A percentile compares a stretch with the other conserved stretches of the same genome.
Conservation (phyloP, 1,140 invertebrate species). For the Drosophila navojoa region DNA sequence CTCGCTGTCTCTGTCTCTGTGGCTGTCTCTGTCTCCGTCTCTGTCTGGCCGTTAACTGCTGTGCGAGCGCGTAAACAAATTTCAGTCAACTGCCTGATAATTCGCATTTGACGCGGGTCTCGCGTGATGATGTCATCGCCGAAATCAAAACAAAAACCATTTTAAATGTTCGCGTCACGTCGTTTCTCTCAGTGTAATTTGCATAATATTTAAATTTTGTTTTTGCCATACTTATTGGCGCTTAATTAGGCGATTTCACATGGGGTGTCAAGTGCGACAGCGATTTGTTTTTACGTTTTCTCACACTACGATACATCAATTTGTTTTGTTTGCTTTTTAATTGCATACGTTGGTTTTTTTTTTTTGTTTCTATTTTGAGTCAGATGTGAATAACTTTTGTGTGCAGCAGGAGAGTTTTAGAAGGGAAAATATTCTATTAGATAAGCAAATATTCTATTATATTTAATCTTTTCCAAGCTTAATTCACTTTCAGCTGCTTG, state of each 20-base stretch:
- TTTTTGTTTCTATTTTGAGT: neutral
- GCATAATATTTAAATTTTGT: constrained; percentile 73
- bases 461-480: too few relatives aligned
- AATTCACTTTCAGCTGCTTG: too few relatives aligned
- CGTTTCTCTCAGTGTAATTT: constrained; percentile 58
- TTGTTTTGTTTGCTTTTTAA: constrained; percentile 26
- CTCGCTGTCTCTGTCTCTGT: neutral
- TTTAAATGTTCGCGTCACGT: constrained; percentile 46
- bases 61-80: constrained; percentile 59
- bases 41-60: constrained; percentile 2
- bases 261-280: constrained; percentile 7
- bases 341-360: constrained; percentile 6
- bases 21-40: neutral
- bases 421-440: neutral
- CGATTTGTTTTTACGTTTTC: constrained; percentile 15
- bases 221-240: constrained; percentile 62
- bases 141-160: constrained; percentile 73
- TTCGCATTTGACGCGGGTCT: constrained; percentile 68
- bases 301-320: too few relatives aligned
- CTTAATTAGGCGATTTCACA: constrained; percentile 62
- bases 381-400: too few relatives aligned
- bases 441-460: too few relatives aligned
- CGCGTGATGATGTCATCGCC: constrained; percentile 65
- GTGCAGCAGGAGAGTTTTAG: too few relatives aligned
- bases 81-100: constrained; percentile 53